A percentile compares a stretch with the other conserved stretches of the same genome.
phyloP scores from a whole-genome alignment of 2,797 vertebrate species.

The Toxotes lorentzi region DNA sequence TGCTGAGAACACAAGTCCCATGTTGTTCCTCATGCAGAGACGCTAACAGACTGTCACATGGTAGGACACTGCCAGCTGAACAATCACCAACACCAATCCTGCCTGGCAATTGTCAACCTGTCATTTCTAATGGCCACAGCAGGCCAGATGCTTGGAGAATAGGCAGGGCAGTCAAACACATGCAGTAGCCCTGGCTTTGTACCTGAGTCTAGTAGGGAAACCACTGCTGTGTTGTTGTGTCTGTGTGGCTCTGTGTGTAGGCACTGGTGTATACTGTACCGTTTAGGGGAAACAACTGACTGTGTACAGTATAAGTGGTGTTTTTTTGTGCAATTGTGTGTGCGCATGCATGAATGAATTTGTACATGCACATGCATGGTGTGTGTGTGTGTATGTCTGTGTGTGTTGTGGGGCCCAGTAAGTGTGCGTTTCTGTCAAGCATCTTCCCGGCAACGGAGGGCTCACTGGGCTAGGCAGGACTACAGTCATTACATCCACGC shows the following conservation, averaged over 20 bases:
- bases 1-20: conserved; percentile 67
- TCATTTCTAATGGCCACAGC: conserved; percentile 81
- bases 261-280: conserved; percentile 43
- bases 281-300: conserved; percentile 45
- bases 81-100: conserved; percentile 83
- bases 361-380: conserved; percentile 33
- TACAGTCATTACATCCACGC: conserved; percentile 82
- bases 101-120: conserved; percentile 81
- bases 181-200: conserved; percentile 67
- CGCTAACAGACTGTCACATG: conserved; percentile 79
- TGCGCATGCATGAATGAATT: conserved; percentile 40
- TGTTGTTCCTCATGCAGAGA: conserved; percentile 69
- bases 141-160: conserved; percentile 80
- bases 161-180: conserved; percentile 68
- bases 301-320: conserved; percentile 36
- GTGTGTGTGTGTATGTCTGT: not conserved
- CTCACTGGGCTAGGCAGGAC: conserved; percentile 80
- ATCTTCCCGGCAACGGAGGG: conserved; percentile 70
- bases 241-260: conserved; percentile 32
- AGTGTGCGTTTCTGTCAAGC: conserved; percentile 68
- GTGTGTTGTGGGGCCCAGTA: conserved; percentile 32
- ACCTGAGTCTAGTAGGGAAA: conserved; percentile 65
- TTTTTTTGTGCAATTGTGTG: conserved; percentile 48
- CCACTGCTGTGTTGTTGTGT: conserved; percentile 47
- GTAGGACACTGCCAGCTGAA: conserved; percentile 83